Percentiles rank a stretch among this genome's conserved stretches.
phyloP scores from a whole-genome alignment of 2,113 vertebrate genomes.

The Numida meleagris region DNA sequence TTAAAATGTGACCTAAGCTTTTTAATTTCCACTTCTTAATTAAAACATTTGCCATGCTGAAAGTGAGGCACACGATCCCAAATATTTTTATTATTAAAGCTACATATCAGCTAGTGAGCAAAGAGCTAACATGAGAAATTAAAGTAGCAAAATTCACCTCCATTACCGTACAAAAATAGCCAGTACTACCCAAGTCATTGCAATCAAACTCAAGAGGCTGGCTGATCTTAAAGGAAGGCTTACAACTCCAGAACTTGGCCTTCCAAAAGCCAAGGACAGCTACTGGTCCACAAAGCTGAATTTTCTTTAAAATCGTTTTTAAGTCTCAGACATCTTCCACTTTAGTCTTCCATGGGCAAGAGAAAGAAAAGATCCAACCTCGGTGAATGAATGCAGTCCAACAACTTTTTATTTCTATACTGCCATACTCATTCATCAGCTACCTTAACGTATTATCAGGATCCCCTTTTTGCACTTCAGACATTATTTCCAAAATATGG shows the following conservation, averaged over 20 bases:
- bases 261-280: background rate
- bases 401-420: background rate
- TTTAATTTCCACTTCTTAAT: background rate
- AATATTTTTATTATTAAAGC: background rate
- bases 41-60: background rate
- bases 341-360: background rate
- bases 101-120: background rate
- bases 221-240: background rate
- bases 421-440: background rate
- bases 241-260: background rate
- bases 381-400: background rate
- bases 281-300: background rate
- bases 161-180: background rate
- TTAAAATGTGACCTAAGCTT: background rate
- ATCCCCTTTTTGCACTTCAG: background rate
- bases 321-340: background rate
- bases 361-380: background rate
- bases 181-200: background rate
- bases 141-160: background rate
- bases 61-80: background rate
- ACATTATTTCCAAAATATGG: background rate
- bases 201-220: background rate
- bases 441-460: background rate
- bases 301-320: background rate
- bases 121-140: background rate